Conservation (phyloP, 2,797 vertebrate genomes). For the Acomys russatus region DNA sequence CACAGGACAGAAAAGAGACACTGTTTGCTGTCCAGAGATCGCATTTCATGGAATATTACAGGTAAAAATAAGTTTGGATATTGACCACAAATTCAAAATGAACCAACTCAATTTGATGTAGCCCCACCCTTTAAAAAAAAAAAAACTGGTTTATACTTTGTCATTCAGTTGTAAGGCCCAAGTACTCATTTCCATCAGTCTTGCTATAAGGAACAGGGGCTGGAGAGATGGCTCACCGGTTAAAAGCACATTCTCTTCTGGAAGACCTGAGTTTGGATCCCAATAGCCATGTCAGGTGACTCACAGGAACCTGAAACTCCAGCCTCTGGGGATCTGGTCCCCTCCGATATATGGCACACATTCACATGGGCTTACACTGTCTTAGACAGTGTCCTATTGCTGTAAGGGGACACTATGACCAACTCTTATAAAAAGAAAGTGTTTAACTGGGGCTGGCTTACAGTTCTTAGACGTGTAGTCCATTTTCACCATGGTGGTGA, state of each 20-base stretch:
- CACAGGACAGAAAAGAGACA: not conserved
- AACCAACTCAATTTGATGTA: conserved; percentile 37
- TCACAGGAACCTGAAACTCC: not conserved
- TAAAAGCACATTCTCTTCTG: not conserved
- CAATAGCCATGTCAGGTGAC: not conserved
- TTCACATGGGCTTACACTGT: not conserved
- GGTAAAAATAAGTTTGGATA: conserved; percentile 56
- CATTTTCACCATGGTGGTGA: not conserved
- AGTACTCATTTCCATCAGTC: conserved; percentile 48
- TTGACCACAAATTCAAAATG: conserved; percentile 52
- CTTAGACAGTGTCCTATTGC: not conserved
- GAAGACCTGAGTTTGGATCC: not conserved
- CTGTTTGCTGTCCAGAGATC: not conserved
- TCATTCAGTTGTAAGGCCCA: conserved; percentile 41
- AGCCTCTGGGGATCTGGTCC: not conserved
- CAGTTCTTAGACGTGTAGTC: not conserved
- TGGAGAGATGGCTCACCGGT: not conserved
- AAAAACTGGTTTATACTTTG: conserved; percentile 32
- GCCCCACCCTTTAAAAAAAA: conserved; percentile 2
- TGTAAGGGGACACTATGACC: not conserved
- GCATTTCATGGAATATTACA: not conserved
- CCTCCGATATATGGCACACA: not conserved
- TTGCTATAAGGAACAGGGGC: not conserved
- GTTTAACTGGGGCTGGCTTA: not conserved
- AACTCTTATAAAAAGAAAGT: not conserved